A percentile compares a stretch with the other conserved stretches of the same genome.
phyloP scores from a whole-genome alignment of 2,888 invertebrate genomes.

The Mycalesis mineus region DNA sequence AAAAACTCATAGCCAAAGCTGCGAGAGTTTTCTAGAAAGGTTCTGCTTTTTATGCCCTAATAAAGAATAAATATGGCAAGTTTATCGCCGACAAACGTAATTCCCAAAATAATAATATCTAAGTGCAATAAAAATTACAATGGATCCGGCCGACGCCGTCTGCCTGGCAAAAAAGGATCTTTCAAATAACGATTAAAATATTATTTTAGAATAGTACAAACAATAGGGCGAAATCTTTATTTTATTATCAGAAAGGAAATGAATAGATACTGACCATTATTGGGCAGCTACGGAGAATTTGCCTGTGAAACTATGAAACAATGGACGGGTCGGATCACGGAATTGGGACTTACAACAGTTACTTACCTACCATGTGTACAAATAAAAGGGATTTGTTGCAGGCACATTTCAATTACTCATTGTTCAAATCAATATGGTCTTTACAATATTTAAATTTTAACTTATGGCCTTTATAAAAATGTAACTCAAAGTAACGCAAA shows the following conservation, averaged over 20 bases:
- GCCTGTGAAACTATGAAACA: conserved; percentile 56
- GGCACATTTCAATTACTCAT: conserved; percentile 14
- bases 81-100: conserved; percentile 38
- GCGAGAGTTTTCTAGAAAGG: neutral
- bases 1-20: neutral
- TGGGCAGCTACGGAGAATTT: conserved; percentile 57
- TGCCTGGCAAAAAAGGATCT: conserved; percentile 47
- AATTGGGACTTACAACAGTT: conserved; percentile 39
- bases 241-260: conserved; percentile 70
- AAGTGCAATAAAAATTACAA: conserved; percentile 62
- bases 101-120: conserved; percentile 47
- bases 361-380: conserved; percentile 45
- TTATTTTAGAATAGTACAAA: conserved; percentile 61
- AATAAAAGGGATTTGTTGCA: conserved; percentile 32
- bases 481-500: neutral
- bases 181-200: conserved; percentile 67
- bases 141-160: conserved; percentile 37
- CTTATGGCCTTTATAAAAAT: neutral
- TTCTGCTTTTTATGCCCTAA: conserved; percentile 18
- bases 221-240: conserved; percentile 60
- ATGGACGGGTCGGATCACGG: conserved; percentile 40
- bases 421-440: neutral
- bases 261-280: conserved; percentile 62
- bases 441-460: neutral
- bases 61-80: conserved; percentile 17